Evolutionary conservation across 2,113 vertebrate species (phyloP), one percentile per base, ranked within the genome.

Genomic region (Anguilla japonica): DNA sequence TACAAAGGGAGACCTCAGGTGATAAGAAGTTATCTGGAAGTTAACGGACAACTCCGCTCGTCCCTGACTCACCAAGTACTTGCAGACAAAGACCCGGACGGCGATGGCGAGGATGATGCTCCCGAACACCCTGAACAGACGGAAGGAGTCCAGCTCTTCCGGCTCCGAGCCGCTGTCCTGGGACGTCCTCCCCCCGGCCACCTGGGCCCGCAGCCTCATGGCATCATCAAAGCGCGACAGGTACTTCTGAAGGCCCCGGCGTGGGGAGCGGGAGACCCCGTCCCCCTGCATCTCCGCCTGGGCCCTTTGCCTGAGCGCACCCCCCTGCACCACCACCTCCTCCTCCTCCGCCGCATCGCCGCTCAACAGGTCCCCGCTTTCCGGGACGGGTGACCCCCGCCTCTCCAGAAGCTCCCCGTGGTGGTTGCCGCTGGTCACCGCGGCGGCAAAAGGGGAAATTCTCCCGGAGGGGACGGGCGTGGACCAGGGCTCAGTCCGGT

Each of bases 71-170:
- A 99, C 98, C 97, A 99, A 92, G 90, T 98, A 98, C 90, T 96
- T 98, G 97, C 98, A 99, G 86, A 99, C 97, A 90, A 98, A 99
- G 16, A 96, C 93, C 89, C 98, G 94, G 87, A 99, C 98, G 0
- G 92, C 96, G 22, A 99, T 5, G 14, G 98, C 98, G 0, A 99
- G 97, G 78, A 99, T 93, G 46, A 96, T 84, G 89, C 98, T 98
- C 34, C 97, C 98, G 56, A 97, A 91, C 85, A 98, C 94, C 90
- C 98, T 92, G 91, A 99, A 99, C 90, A 98, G 88, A 81, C 96
- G 95, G 92, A 99, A 99, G n/a, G 97, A 95, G 88, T 99, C 98
- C 79, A 99, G 96, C 91, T 99, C 98, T 84, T 99, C 98, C 0
- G 79, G 20, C 0, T 96, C 92, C 0, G 91, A 94, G 14, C 94